These are phyloP conservation scores for Balaeniceps rex DNA, from an alignment of 2,113 vertebrate species.

Conservation along the genomic window DNA sequence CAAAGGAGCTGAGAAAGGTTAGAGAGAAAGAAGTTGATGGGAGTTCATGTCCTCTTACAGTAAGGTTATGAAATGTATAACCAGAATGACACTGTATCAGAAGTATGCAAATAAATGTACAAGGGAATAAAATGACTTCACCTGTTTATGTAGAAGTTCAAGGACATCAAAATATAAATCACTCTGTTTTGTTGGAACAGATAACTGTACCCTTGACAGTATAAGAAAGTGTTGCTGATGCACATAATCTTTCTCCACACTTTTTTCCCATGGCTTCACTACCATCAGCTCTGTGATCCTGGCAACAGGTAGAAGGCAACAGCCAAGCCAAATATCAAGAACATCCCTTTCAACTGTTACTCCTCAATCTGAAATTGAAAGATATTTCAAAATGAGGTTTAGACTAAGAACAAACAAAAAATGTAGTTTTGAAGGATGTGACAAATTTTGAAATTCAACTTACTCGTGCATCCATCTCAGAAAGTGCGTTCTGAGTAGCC, in stretches of 20 bases:
- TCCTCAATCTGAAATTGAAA: not conserved
- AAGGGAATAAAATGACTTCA: slow-evolving; percentile 10
- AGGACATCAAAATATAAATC: slow-evolving; percentile 49
- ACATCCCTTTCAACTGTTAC: not conserved
- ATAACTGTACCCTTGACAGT: not conserved
- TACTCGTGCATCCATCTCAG: not conserved
- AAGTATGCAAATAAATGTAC: slow-evolving; percentile 12
- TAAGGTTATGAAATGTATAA: slow-evolving; percentile 39
- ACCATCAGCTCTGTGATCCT: not conserved
- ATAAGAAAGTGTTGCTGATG: not conserved
- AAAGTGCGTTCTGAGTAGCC: not conserved
- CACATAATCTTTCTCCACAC: not conserved
- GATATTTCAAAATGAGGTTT: not conserved
- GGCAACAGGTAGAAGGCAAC: not conserved
- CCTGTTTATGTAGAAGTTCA: slow-evolving; percentile 36
- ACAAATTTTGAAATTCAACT: not conserved
- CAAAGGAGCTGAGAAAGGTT: slow-evolving; percentile 23
- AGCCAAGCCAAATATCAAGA: slow-evolving; percentile 22
- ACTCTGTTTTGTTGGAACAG: slow-evolving; percentile 25
- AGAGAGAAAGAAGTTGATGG: not conserved
- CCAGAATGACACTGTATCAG: slow-evolving; percentile 3
- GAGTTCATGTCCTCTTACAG: not conserved
- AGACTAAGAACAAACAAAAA: not conserved
- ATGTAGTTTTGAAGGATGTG: not conserved
- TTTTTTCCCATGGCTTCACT: slow-evolving; percentile 21